Conservation (phyloP, 2,888 invertebrate genomes). For the Nymphalis polychloros region DNA sequence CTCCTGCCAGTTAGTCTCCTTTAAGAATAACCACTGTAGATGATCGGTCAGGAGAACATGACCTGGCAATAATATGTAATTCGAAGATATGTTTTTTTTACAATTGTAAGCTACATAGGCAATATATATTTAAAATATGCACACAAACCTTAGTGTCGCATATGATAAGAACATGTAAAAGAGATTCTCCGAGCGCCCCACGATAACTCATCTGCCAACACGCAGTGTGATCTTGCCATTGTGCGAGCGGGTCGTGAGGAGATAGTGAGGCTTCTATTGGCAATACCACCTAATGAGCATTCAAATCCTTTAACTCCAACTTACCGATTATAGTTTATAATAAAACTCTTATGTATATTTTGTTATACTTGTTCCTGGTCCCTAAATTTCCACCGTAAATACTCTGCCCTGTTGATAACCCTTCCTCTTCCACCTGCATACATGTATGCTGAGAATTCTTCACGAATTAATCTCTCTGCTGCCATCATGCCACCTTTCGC, state of each 20-base stretch:
- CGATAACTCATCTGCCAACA: constrained; percentile 99
- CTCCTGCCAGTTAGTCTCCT: too few relatives aligned
- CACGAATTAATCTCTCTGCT: constrained; percentile 91
- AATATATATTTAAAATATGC: not conserved
- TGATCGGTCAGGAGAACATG: too few relatives aligned
- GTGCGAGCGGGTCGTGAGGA: constrained; percentile 91
- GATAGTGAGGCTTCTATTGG: constrained; percentile 93
- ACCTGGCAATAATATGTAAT: too few relatives aligned
- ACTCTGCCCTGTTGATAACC: constrained; percentile 92
- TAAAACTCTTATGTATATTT: not conserved
- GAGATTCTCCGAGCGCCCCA: constrained; percentile 96
- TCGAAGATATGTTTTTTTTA: too few relatives aligned
- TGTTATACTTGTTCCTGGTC: constrained; percentile 87
- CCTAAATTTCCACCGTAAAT: constrained; percentile 93
- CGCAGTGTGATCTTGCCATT: constrained; percentile 95
- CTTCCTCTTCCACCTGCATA: constrained; percentile 92
- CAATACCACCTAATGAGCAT: constrained; percentile 83
- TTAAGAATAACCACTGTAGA: too few relatives aligned
- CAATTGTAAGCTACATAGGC: too few relatives aligned
- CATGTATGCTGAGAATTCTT: constrained; percentile 94
- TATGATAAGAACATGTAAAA: constrained; percentile 96
- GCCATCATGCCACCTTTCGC: constrained; percentile 90
- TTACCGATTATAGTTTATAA: not conserved
- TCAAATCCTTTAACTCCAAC: not conserved
- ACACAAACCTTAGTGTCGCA: constrained; percentile 89